These are phyloP conservation scores for Eleutherodactylus coqui DNA, from an alignment of 2,797 vertebrate genomes.

Conservation along the genomic window DNA sequence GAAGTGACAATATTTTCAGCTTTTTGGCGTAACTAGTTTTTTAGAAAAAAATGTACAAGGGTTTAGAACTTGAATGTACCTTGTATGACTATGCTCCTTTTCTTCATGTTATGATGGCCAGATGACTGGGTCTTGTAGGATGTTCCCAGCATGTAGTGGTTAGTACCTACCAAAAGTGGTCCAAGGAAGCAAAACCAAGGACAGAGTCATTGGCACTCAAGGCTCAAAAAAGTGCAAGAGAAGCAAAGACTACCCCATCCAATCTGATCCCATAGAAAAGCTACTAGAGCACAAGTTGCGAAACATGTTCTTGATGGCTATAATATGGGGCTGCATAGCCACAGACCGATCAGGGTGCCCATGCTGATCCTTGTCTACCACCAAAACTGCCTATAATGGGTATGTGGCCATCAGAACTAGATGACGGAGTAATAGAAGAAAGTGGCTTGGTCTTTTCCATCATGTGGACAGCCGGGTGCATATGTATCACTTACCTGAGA, in stretches of 20 bases:
- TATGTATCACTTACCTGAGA: no score
- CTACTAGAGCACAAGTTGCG: background rate
- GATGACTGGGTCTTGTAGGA: background rate
- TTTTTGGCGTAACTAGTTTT: no score
- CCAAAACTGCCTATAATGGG: no score
- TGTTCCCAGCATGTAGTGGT: background rate
- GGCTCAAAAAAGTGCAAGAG: background rate
- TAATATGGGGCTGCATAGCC: background rate
- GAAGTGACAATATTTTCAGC: no score
- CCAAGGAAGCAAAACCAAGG: no score
- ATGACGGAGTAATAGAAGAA: background rate
- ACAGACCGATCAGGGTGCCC: background rate
- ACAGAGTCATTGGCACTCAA: no score
- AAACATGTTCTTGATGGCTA: background rate
- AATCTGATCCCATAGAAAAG: background rate
- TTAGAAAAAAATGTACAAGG: no score
- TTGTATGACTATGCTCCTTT: no score
- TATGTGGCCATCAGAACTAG: no score
- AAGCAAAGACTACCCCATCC: background rate
- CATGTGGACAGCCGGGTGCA: no score
- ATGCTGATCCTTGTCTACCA: background rate
- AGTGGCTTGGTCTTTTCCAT: background rate
- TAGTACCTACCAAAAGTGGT: background rate
- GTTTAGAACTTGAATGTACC: no score
- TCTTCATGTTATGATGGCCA: no score